phyloP scores from a whole-genome alignment of 2,888 invertebrate genomes.

The Nomada fabriciana region DNA sequence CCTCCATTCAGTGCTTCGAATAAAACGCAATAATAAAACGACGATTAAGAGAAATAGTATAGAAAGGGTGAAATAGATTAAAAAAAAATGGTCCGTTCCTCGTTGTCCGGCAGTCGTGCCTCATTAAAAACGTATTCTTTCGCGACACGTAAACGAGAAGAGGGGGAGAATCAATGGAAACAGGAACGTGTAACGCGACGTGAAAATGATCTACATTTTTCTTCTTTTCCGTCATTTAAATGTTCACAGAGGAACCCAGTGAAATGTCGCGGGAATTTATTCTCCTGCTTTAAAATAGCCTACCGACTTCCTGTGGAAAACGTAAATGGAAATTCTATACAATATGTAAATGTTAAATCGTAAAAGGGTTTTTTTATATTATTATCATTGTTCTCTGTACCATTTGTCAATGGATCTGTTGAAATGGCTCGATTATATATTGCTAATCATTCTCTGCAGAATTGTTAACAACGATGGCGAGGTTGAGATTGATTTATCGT shows the following conservation, averaged over 20 bases:
- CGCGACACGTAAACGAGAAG: slow-evolving; percentile 43
- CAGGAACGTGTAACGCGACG: slow-evolving; percentile 25
- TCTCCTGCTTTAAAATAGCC: neutral
- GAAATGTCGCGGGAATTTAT: neutral
- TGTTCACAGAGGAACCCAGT: neutral
- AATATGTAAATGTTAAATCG: neutral
- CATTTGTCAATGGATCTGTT: too few relatives aligned
- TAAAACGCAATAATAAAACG: slow-evolving; percentile 48
- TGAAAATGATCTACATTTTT: slow-evolving; percentile 33
- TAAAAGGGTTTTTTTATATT: too few relatives aligned
- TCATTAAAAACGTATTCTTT: slow-evolving; percentile 58
- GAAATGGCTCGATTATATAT: neutral
- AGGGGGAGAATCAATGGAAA: slow-evolving; percentile 33
- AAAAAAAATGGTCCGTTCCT: slow-evolving; percentile 2
- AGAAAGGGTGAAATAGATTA: neutral
- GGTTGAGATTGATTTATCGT: neutral
- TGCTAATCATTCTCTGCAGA: neutral
- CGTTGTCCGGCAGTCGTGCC: slow-evolving; percentile 48
- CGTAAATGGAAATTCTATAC: neutral
- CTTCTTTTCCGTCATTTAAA: slow-evolving; percentile 1
- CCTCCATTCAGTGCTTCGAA: slow-evolving; percentile 14
- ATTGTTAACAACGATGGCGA: neutral
- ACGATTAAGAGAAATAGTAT: slow-evolving; percentile 36
- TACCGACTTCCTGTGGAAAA: neutral
- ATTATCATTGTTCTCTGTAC: too few relatives aligned